These are phyloP conservation scores for Alethe castanea DNA, from an alignment of 2,113 vertebrate species.

Conservation along the genomic window DNA sequence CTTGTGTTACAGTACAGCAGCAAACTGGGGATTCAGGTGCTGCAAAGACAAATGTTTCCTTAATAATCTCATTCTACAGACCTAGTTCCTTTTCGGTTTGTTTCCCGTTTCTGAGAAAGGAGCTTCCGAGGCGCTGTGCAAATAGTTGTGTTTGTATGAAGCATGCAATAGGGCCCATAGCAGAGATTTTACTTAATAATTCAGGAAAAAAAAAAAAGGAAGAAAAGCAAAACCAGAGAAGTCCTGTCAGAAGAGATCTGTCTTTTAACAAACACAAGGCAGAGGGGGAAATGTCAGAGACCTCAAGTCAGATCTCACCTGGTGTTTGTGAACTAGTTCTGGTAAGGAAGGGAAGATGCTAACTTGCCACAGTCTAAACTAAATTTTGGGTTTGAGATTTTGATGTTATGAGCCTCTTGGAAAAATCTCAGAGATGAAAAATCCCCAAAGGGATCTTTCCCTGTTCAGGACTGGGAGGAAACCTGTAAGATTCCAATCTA, in stretches of 20 bases:
- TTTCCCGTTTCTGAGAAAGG: not conserved
- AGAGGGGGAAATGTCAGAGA: not conserved
- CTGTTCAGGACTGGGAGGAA: fast-evolving
- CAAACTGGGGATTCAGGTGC: not conserved
- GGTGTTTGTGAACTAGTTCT: not conserved
- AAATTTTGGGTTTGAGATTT: not conserved
- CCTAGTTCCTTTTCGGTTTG: not conserved
- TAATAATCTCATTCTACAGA: not conserved
- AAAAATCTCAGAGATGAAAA: not conserved
- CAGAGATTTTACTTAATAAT: not conserved
- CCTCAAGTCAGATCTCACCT: not conserved
- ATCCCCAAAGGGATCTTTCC: fast-evolving
- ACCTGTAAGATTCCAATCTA: not conserved
- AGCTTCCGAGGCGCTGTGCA: not conserved
- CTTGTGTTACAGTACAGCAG: not conserved
- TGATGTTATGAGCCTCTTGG: not conserved
- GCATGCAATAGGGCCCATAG: not conserved
- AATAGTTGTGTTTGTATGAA: not conserved
- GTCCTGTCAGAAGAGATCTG: not conserved
- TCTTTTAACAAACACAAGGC: not conserved
- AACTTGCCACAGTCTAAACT: not conserved
- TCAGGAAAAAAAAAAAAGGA: not conserved
- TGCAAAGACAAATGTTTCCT: not conserved
- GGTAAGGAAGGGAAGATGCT: not conserved
- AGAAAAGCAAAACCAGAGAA: not conserved